Conservation (phyloP, 2,113 vertebrate species). For the Coracopsis vasa region DNA sequence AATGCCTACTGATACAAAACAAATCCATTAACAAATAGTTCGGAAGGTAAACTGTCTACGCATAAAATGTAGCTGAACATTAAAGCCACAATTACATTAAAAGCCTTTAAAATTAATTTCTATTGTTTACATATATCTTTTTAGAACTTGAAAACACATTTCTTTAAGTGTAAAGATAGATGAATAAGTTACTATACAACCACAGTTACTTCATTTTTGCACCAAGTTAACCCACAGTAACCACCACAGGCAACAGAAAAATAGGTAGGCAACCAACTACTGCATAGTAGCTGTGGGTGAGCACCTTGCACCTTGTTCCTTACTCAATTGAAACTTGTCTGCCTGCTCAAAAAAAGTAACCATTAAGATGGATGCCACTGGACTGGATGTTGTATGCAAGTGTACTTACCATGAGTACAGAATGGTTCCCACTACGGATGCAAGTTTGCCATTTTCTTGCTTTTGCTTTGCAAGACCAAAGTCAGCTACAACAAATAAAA, state of each 20-base stretch:
- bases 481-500: constrained; percentile 77
- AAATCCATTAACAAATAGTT: neutral
- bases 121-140: neutral
- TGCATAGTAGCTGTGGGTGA: neutral
- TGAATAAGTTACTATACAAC: neutral
- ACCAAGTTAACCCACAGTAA: neutral
- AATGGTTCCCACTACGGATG: constrained; percentile 89
- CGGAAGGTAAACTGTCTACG: neutral
- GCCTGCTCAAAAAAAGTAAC: neutral
- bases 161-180: neutral
- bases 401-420: constrained; percentile 86
- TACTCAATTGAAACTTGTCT: neutral
- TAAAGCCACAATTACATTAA: neutral
- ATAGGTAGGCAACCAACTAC: neutral
- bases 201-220: neutral
- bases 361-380: neutral
- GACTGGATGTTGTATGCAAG: neutral
- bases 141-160: neutral
- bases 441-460: constrained; percentile 87
- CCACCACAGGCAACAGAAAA: neutral
- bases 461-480: constrained; percentile 93
- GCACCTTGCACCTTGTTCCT: neutral
- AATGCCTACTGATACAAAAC: neutral
- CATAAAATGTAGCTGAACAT: neutral
- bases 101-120: neutral